Conservation (phyloP, 2,113 vertebrate genomes). For the Paraplagusia blochii region DNA sequence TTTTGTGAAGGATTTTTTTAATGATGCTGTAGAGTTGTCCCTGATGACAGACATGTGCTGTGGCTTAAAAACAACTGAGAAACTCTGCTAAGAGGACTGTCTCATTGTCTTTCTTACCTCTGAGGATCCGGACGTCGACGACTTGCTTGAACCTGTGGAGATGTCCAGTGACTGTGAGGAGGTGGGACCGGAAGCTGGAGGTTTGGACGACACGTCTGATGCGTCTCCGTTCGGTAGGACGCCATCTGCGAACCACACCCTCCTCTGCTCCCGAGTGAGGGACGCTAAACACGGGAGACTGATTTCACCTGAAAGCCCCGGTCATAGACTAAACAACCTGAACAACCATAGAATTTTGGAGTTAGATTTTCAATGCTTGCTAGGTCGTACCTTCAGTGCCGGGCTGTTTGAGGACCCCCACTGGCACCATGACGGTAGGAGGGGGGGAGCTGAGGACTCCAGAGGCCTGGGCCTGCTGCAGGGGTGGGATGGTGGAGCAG, state of each 20-base stretch:
- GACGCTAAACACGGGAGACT: conserved; percentile 51
- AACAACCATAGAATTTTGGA: no score
- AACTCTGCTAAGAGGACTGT: conserved; percentile 30
- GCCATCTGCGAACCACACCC: conserved; percentile 97
- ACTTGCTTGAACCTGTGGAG: conserved; percentile 81
- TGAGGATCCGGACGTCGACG: conserved; percentile 74
- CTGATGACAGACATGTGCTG: no score
- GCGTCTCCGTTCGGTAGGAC: conserved; percentile 93
- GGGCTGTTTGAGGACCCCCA: conserved; percentile 93
- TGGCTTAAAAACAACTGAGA: no score
- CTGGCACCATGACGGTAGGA: conserved; percentile 98
- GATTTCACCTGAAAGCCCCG: neutral
- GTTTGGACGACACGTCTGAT: conserved; percentile 83
- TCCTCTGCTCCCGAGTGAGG: conserved; percentile 87
- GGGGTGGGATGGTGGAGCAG: conserved; percentile 97
- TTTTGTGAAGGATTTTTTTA: no score
- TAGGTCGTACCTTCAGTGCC: conserved; percentile 83
- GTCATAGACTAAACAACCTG: no score
- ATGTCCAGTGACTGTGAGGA: conserved; percentile 73
- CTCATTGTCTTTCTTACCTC: conserved; percentile 73
- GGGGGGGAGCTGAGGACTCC: conserved; percentile 94
- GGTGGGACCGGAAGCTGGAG: conserved; percentile 75
- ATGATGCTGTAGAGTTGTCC: no score
- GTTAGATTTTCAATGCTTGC: conserved; percentile 4
- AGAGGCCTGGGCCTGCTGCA: conserved; percentile 97